phyloP scores from a whole-genome alignment of 2,113 vertebrate species.

The Motacilla alba region DNA sequence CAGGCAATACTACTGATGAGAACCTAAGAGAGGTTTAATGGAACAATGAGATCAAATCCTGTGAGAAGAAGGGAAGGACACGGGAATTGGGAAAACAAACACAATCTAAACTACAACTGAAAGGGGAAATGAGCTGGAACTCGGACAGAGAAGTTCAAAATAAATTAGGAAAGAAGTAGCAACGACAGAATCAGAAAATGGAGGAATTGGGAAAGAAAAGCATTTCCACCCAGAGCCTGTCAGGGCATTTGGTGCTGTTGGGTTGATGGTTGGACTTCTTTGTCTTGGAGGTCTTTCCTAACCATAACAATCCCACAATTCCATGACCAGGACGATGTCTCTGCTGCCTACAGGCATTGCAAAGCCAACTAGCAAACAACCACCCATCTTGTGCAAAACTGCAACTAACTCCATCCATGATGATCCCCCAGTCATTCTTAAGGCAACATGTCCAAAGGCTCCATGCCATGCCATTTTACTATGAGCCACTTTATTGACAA shows the following conservation, averaged over 20 bases:
- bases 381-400: not conserved
- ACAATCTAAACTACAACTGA: not conserved
- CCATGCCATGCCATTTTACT: not conserved
- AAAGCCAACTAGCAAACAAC: not conserved
- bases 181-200: not conserved
- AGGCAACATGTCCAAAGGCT: not conserved
- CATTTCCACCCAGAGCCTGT: not conserved
- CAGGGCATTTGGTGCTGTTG: not conserved
- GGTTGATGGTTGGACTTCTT: not conserved
- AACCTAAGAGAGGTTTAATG: not conserved
- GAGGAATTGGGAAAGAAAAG: not conserved
- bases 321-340: not conserved
- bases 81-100: accelerated
- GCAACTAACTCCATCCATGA: not conserved
- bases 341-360: not conserved
- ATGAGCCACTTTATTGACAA: not conserved
- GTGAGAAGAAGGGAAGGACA: not conserved
- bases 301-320: not conserved
- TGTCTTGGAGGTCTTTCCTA: not conserved
- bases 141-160: not conserved
- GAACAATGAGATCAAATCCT: not conserved
- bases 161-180: not conserved
- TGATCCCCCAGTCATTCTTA: not conserved
- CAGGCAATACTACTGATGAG: not conserved
- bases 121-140: not conserved